phyloP scores from a whole-genome alignment of 1,140 invertebrate species.

The Drosophila lowei region DNA sequence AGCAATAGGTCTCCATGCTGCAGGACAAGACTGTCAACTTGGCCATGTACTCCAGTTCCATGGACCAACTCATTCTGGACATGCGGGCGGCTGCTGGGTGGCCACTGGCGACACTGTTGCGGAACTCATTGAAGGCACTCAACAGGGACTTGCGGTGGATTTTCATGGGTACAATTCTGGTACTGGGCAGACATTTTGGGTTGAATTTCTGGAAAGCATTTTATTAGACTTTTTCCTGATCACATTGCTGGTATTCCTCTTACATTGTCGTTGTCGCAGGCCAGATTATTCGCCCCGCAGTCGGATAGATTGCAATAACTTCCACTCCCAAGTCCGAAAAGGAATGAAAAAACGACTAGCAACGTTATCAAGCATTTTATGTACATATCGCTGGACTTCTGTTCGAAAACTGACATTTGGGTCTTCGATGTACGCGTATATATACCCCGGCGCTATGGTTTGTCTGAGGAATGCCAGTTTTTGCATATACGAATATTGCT shows the following conservation, averaged over 20 bases:
- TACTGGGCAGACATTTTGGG: neutral
- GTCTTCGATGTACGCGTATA: no score
- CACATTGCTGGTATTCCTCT: neutral
- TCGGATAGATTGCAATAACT: slow-evolving; percentile 1
- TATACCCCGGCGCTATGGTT: no score
- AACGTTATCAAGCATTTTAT: no score
- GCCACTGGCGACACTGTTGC: slow-evolving; percentile 27
- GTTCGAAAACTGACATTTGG: no score
- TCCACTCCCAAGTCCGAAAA: no score
- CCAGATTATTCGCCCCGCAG: slow-evolving; percentile 1
- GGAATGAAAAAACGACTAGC: no score
- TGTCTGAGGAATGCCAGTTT: no score
- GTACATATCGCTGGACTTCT: slow-evolving; percentile 23
- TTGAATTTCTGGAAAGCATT: slow-evolving; percentile 1
- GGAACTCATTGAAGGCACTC: slow-evolving; percentile 35
- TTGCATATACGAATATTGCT: no score
- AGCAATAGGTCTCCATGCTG: slow-evolving; percentile 27
- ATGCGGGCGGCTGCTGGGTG: slow-evolving; percentile 29
- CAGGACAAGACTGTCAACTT: slow-evolving; percentile 21
- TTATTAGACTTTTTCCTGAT: no score
- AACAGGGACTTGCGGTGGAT: slow-evolving; percentile 6
- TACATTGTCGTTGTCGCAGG: slow-evolving; percentile 24
- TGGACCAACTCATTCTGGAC: slow-evolving; percentile 30
- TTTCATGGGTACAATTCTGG: slow-evolving; percentile 12
- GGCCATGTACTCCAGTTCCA: slow-evolving; percentile 30